A percentile compares a stretch with the other conserved stretches of the same genome.
phyloP scores from a whole-genome alignment of 2,888 invertebrate species.

The Lithophane leautieri region DNA sequence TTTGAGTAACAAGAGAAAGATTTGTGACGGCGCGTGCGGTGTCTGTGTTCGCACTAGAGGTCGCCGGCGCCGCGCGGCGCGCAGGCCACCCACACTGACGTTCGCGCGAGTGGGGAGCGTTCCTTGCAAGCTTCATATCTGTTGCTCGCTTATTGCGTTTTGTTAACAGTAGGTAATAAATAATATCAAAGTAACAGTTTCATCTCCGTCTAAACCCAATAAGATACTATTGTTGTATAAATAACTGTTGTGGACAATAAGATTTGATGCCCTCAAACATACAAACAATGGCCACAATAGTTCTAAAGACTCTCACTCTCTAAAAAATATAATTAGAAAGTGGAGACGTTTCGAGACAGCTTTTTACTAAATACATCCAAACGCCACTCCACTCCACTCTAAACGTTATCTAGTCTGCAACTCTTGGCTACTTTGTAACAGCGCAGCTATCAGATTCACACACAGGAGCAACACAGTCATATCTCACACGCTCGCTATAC shows the following conservation, averaged over 20 bases:
- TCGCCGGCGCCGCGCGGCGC: too few species aligned
- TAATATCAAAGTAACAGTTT: not conserved
- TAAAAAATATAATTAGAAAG: not conserved
- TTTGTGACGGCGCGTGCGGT: too few species aligned
- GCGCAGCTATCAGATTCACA: constrained; percentile 39
- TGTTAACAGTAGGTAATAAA: too few species aligned
- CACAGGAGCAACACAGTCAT: constrained; percentile 21
- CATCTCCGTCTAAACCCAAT: not conserved
- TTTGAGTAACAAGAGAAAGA: too few species aligned
- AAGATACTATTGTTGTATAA: not conserved
- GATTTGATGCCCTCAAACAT: not conserved
- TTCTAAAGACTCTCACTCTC: not conserved
- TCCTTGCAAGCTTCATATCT: too few species aligned
- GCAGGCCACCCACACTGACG: too few species aligned
- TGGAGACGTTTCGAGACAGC: not conserved
- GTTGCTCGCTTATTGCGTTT: too few species aligned
- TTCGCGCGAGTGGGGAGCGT: too few species aligned
- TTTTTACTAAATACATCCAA: not conserved
- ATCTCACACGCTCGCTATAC: constrained; percentile 31
- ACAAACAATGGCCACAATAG: not conserved
- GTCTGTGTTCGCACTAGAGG: too few species aligned
- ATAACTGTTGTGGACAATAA: not conserved
- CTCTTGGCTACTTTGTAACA: constrained; percentile 27
- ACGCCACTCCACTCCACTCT: constrained; percentile 40
- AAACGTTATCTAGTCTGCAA: constrained; percentile 26